Evolutionary conservation across 2,113 vertebrate genomes (phyloP).

Genomic region (Potamarius usumacintae): DNA sequence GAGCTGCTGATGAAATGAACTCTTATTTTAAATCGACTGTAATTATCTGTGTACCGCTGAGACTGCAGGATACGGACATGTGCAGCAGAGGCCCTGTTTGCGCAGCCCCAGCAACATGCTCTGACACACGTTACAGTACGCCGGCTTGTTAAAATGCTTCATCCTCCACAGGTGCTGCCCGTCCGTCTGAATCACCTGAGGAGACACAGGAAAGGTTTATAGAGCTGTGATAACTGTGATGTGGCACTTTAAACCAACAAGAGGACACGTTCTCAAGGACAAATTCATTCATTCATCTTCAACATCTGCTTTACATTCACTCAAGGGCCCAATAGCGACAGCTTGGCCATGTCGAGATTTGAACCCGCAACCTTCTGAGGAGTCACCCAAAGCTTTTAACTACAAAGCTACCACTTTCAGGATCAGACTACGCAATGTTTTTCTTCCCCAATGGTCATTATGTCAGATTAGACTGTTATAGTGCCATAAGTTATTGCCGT

Average conservation of each 20-base stretch:
- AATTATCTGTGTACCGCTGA: background rate
- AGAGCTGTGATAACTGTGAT: background rate
- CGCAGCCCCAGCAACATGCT: conserved; percentile 83
- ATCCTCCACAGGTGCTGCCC: conserved; percentile 89
- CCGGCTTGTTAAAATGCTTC: conserved; percentile 86
- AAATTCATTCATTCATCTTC: background rate
- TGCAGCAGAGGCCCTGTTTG: conserved; percentile 89
- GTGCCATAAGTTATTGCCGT: too few relatives aligned
- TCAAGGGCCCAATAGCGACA: background rate
- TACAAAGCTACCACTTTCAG: background rate
- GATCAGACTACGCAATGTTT: too few relatives aligned
- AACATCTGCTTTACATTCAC: background rate
- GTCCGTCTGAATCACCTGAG: conserved; percentile 82
- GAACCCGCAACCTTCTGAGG: background rate
- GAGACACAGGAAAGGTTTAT: background rate
- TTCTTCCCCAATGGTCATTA: too few relatives aligned
- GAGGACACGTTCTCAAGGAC: background rate
- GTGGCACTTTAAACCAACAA: background rate
- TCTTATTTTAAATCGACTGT: too few relatives aligned
- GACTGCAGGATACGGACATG: conserved; percentile 70
- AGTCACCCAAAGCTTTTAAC: background rate
- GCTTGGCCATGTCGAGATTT: background rate
- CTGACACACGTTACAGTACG: conserved; percentile 85
- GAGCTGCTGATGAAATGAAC: background rate
- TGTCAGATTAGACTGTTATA: too few relatives aligned